Evolutionary conservation across 2,797 vertebrate species (phyloP).

Genomic region (Muscicapa striata): DNA sequence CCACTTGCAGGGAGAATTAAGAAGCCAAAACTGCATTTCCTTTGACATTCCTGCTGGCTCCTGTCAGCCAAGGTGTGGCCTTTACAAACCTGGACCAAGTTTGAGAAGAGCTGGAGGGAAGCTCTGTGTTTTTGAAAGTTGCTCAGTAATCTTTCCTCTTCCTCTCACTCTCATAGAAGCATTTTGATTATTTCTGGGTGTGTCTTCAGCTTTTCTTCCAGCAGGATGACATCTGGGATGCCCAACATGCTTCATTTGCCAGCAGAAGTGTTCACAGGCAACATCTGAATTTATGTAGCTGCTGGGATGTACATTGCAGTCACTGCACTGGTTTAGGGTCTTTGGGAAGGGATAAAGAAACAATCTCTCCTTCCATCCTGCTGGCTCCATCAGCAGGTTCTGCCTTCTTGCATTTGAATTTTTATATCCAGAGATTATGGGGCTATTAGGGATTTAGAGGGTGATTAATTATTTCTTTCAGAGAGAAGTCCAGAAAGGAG

Average conservation of each 20-base stretch:
- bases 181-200: neutral
- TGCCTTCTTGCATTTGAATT: neutral
- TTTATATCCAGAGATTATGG: neutral
- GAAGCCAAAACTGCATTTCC: neutral
- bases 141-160: neutral
- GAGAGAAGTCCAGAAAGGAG: neutral
- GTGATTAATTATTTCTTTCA: neutral
- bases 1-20: neutral
- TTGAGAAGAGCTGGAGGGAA: neutral
- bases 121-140: neutral
- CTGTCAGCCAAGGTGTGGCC: neutral
- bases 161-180: neutral
- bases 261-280: neutral
- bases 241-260: neutral
- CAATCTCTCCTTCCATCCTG: neutral
- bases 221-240: neutral
- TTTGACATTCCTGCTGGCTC: neutral
- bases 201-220: neutral
- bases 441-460: neutral
- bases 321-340: too few species aligned
- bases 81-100: neutral
- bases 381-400: neutral
- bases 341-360: neutral
- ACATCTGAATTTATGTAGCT: neutral
- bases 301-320: fast-evolving